These are phyloP conservation scores for Andrena bicolor DNA, from an alignment of 2,888 invertebrate genomes.

Conservation along the genomic window DNA sequence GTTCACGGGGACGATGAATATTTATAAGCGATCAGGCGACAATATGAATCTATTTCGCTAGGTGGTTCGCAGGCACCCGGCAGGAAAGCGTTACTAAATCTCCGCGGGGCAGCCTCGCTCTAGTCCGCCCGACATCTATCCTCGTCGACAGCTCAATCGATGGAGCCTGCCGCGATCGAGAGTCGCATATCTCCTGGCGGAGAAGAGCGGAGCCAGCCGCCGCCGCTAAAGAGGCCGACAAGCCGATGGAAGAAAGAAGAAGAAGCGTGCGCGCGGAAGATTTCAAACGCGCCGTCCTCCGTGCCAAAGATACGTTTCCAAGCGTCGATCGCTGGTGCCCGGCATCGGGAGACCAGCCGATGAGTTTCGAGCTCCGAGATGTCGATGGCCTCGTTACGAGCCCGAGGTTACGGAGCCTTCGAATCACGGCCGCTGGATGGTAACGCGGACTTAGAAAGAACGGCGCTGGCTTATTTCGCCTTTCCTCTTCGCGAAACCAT, in stretches of 20 bases:
- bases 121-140: slow-evolving; percentile 64
- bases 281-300: slow-evolving; percentile 76
- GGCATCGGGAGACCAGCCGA: slow-evolving; percentile 47
- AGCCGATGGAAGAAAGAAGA: slow-evolving; percentile 63
- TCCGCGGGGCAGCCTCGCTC: slow-evolving; percentile 28
- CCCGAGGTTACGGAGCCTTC: slow-evolving; percentile 54
- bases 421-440: background rate
- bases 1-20: no score
- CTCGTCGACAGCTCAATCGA: slow-evolving; percentile 70
- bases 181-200: slow-evolving; percentile 52
- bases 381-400: slow-evolving; percentile 67
- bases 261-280: slow-evolving; percentile 67
- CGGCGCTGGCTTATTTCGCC: slow-evolving; percentile 22
- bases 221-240: slow-evolving; percentile 72
- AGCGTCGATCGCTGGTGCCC: slow-evolving; percentile 58
- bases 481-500: slow-evolving; percentile 32
- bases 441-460: slow-evolving; percentile 33
- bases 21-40: no score
- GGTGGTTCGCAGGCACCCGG: background rate
- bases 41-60: background rate
- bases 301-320: slow-evolving; percentile 65
- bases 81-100: slow-evolving; percentile 29
- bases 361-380: slow-evolving; percentile 61
- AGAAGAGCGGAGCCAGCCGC: slow-evolving; percentile 22
- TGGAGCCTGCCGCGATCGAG: slow-evolving; percentile 53